Percentiles rank a stretch among this genome's conserved stretches.
Conservation (phyloP, 2,113 vertebrate genomes). For the Bufo bufo region DNA sequence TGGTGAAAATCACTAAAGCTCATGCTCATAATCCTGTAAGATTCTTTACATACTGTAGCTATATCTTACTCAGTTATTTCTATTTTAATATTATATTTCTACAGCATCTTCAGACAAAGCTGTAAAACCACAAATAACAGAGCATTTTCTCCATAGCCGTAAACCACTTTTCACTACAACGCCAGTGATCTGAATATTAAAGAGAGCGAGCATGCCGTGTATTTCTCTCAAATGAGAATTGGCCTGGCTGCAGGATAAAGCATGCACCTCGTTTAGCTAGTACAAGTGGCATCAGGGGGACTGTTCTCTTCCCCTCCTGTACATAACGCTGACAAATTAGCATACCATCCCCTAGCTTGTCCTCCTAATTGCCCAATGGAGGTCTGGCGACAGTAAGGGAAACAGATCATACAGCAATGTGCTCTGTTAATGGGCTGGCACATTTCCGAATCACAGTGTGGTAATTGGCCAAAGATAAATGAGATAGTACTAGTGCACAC, state of each 20-base stretch:
- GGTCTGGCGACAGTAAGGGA: conserved; percentile 11
- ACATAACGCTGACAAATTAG: conserved; percentile 40
- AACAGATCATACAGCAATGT: conserved; percentile 52
- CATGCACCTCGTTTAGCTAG: conserved; percentile 3
- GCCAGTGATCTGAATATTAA: conserved; percentile 39
- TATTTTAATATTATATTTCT: background rate
- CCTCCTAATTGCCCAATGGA: conserved; percentile 40
- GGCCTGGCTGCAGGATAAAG: conserved; percentile 4
- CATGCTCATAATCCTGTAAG: background rate
- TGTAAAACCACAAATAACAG: background rate
- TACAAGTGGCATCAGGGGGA: conserved; percentile 43
- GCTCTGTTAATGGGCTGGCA: conserved; percentile 54
- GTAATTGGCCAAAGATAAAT: background rate
- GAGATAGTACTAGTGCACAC: background rate
- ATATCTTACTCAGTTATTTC: background rate
- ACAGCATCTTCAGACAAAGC: background rate
- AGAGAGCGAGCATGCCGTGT: background rate
- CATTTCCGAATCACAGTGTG: conserved; percentile 30
- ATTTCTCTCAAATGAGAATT: background rate
- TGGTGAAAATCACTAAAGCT: background rate
- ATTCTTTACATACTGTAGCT: background rate
- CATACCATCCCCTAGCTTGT: conserved; percentile 32
- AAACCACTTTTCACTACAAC: background rate
- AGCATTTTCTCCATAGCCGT: background rate
- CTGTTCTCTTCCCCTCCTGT: conserved; percentile 5